Base-by-base conservation (phyloP, 92 coral and sea anemone species). In the Epizoanthus scotinus region DNA sequence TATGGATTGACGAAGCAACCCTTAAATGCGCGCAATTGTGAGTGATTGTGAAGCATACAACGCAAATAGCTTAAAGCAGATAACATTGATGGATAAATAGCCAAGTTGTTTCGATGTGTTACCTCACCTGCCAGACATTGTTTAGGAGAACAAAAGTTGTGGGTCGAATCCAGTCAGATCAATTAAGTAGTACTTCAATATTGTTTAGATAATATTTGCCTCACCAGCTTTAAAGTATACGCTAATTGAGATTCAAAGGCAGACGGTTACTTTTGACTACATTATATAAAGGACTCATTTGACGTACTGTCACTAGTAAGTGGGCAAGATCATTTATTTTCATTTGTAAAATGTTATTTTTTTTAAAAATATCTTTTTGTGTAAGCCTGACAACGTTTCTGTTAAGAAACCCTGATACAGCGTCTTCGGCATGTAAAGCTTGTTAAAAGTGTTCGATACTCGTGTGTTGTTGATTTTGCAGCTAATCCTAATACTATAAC, bases 1-100 rank as follows among this genome's bases (percentile, higher is more conserved):
- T 15, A 40, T 15, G 13, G 47, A 29, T 71, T 50, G 57, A 10
- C 42, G 24, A 27, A 71, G 40, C 24, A 19, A 71, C 22, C 3
- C 5, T 27, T 52, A 71, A 71, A 71, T 17, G 40, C 34, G 78
- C 79, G 57, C 79, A 74, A 74, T 74, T 74, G 57, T 2, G 38
- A 74, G 24, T 29, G 28, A 74, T 74, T 74, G 79, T 74, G 22
- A 56, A n/a, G 6, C 29, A 28, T 6, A 57, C 66, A 36, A 74
- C 31, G 57, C 54, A 56, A 56, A 31, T 26, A 27, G 34, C 57
- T 74, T 29, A 10, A 24, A 71, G n/a, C 57, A 31, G 55, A 42
- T 73, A 65, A 56, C 57, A 73, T 73, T 20, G 17, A 56, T 8
- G 18, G 29, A 55, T 28, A 57, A 57, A 29, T 34, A 15, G 36